Percentiles rank a stretch among this genome's conserved stretches.
Conservation (phyloP, 2,888 invertebrate genomes). For the Amaurobius ferox region DNA sequence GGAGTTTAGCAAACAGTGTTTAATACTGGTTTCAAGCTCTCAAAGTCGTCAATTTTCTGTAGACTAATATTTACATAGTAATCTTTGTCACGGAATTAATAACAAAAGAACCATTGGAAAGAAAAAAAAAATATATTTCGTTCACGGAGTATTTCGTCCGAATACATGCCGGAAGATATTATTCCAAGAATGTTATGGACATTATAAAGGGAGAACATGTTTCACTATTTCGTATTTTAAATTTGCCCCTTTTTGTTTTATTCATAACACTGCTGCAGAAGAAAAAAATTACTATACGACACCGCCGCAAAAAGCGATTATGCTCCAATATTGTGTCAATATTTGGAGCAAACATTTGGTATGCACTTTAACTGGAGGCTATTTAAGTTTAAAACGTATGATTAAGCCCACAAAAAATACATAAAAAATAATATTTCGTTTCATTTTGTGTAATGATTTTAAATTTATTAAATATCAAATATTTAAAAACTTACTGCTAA, state of each 20-base stretch:
- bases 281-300: neutral
- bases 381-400: slow-evolving; percentile 23
- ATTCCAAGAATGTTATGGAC: slow-evolving; percentile 19
- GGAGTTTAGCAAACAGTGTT: slow-evolving; percentile 27
- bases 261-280: neutral
- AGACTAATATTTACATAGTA: slow-evolving; percentile 41
- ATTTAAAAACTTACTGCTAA: neutral
- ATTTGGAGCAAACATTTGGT: slow-evolving; percentile 55
- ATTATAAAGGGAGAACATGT: neutral
- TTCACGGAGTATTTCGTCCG: neutral
- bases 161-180: slow-evolving; percentile 39
- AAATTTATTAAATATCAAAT: slow-evolving; percentile 16
- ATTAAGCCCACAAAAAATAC: neutral
- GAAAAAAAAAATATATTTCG: slow-evolving; percentile 23
- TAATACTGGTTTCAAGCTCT: neutral
- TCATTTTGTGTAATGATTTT: slow-evolving; percentile 30
- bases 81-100: slow-evolving; percentile 8
- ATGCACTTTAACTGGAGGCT: slow-evolving; percentile 40
- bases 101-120: slow-evolving; percentile 18
- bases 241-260: neutral
- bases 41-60: slow-evolving; percentile 34
- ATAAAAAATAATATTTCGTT: neutral
- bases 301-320: slow-evolving; percentile 8
- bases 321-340: slow-evolving; percentile 52
- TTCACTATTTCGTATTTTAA: slow-evolving; percentile 28